phyloP scores from a whole-genome alignment of 2,113 vertebrate species.

The Mesitornis unicolor region DNA sequence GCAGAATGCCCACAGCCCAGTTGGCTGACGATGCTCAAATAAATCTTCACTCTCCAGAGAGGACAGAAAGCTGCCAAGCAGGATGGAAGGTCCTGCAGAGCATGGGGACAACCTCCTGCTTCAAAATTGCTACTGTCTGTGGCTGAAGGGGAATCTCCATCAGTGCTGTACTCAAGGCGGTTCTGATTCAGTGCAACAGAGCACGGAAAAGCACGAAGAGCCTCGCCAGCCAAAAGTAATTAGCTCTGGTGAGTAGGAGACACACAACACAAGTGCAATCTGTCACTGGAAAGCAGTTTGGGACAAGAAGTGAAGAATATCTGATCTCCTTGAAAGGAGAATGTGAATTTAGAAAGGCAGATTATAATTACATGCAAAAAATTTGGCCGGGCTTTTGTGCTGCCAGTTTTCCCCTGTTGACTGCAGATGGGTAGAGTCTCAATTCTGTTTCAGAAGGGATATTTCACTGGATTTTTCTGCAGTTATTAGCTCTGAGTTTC shows the following conservation, averaged over 20 bases:
- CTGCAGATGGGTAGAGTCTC: not conserved
- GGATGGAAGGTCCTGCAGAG: not conserved
- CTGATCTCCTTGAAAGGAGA: not conserved
- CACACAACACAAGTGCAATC: not conserved
- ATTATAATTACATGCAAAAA: not conserved
- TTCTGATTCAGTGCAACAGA: not conserved
- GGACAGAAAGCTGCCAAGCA: not conserved
- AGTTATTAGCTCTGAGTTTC: not conserved
- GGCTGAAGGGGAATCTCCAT: not conserved
- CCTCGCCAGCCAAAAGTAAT: not conserved
- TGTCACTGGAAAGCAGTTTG: conserved; percentile 4
- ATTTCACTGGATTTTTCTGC: not conserved
- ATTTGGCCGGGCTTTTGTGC: not conserved
- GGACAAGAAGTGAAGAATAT: not conserved
- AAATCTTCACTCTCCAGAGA: not conserved
- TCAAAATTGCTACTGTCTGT: not conserved
- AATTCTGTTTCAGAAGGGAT: not conserved
- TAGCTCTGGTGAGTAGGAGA: conserved; percentile 7
- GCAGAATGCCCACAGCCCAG: not conserved
- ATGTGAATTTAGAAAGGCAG: not conserved
- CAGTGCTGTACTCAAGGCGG: fast-evolving
- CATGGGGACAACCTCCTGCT: not conserved
- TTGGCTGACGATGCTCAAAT: not conserved
- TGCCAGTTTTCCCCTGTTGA: not conserved
- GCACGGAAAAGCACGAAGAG: not conserved